Evolutionary conservation across 1,140 invertebrate genomes (phyloP).

Genomic region (Neotoxoptera formosana): DNA sequence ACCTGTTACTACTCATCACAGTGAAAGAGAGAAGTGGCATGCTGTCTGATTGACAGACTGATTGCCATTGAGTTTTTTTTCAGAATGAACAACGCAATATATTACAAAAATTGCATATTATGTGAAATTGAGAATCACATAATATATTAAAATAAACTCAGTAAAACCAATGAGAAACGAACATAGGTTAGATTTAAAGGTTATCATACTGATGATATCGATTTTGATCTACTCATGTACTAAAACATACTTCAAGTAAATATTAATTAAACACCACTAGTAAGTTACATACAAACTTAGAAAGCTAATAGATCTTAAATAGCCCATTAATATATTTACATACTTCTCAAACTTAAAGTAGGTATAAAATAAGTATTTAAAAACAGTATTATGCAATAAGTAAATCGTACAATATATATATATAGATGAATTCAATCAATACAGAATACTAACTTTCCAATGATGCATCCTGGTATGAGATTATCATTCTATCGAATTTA

Average conservation of each 20-base stretch:
- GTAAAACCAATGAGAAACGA: not conserved
- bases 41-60: not conserved
- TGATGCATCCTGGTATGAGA: constrained; percentile 24
- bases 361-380: not conserved
- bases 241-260: not conserved
- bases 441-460: constrained; percentile 50
- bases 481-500: constrained; percentile 44
- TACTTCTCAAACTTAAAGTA: not conserved
- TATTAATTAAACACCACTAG: not conserved
- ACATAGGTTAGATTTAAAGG: not conserved
- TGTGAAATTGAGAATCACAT: not conserved
- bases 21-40: not conserved
- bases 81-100: not conserved
- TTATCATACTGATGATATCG: not conserved
- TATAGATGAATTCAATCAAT: not conserved
- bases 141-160: not conserved
- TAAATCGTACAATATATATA: not conserved
- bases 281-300: not conserved
- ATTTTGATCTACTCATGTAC: not conserved
- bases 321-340: not conserved
- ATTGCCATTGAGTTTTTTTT: not conserved
- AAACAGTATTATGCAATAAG: not conserved
- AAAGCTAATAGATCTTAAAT: not conserved
- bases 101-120: not conserved
- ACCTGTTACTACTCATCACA: no score